Percentiles rank a stretch among this genome's conserved stretches.
These are phyloP conservation scores for Aspidapion aeneum DNA, from an alignment of 2,888 invertebrate genomes.

Conservation along the genomic window DNA sequence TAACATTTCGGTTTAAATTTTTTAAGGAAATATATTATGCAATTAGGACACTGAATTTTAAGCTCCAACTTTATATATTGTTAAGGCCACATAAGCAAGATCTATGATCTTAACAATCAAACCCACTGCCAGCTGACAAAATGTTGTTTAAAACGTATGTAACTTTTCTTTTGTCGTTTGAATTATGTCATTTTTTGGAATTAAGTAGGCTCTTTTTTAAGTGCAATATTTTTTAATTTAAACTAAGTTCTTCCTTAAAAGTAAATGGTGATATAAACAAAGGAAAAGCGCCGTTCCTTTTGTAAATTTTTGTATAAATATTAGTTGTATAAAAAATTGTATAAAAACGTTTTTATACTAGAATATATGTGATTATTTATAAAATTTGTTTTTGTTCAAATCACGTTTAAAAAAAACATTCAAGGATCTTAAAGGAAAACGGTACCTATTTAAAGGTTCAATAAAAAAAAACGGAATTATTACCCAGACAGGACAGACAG, in stretches of 20 bases:
- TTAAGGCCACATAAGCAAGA: too few relatives aligned
- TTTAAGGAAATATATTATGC: too few relatives aligned
- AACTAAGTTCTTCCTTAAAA: too few relatives aligned
- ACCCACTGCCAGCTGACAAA: conserved; percentile 36
- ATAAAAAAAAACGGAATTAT: too few relatives aligned
- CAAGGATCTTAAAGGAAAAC: too few relatives aligned
- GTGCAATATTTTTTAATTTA: conserved; percentile 5
- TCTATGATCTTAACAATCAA: conserved; percentile 14
- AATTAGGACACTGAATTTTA: neutral
- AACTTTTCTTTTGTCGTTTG: too few relatives aligned
- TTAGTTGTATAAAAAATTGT: neutral
- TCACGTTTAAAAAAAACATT: too few relatives aligned
- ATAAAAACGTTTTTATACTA: neutral
- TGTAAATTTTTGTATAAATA: neutral
- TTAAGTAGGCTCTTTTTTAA: conserved; percentile 24
- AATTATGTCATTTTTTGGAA: neutral
- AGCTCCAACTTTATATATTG: neutral
- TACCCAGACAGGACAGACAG: too few relatives aligned
- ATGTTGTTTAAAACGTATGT: conserved; percentile 25
- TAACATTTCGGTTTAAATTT: too few relatives aligned
- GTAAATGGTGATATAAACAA: neutral
- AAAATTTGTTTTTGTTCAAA: too few relatives aligned
- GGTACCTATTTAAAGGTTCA: too few relatives aligned
- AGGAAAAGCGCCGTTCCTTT: neutral
- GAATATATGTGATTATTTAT: neutral